Evolutionary conservation across 2,797 vertebrate species (phyloP).

Genomic region (Alcedo quadribrachys): DNA sequence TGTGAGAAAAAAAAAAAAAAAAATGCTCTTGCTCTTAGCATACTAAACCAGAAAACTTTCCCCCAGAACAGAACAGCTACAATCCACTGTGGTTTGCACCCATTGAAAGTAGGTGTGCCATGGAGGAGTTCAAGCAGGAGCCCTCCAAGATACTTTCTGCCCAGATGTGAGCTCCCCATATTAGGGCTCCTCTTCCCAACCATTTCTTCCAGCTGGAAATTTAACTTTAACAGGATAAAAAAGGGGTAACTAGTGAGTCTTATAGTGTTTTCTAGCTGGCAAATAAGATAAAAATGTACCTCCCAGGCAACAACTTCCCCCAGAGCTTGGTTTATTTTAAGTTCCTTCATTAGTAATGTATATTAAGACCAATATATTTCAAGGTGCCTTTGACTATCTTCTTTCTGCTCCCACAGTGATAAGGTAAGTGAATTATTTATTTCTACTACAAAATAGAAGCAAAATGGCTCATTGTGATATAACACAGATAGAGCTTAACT

Average conservation of each 20-base stretch:
- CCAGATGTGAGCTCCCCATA: background rate
- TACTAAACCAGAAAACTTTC: background rate
- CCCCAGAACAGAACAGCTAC: background rate
- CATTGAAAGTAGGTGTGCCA: background rate
- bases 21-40: background rate
- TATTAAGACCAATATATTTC: background rate
- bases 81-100: background rate
- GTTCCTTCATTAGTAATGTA: background rate
- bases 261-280: background rate
- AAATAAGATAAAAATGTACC: background rate
- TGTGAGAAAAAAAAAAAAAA: slow-evolving; percentile 14
- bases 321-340: background rate
- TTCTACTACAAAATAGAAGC: background rate
- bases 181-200: background rate
- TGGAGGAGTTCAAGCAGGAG: background rate
- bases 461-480: background rate
- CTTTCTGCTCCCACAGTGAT: background rate
- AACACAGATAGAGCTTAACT: background rate
- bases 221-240: background rate
- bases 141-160: background rate
- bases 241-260: background rate
- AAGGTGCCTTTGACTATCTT: background rate
- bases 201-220: background rate
- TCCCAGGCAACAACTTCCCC: background rate
- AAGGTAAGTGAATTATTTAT: background rate